Percentiles rank a stretch among this genome's conserved stretches.
Conservation (phyloP, 2,113 vertebrate species). For the Scomber scombrus region DNA sequence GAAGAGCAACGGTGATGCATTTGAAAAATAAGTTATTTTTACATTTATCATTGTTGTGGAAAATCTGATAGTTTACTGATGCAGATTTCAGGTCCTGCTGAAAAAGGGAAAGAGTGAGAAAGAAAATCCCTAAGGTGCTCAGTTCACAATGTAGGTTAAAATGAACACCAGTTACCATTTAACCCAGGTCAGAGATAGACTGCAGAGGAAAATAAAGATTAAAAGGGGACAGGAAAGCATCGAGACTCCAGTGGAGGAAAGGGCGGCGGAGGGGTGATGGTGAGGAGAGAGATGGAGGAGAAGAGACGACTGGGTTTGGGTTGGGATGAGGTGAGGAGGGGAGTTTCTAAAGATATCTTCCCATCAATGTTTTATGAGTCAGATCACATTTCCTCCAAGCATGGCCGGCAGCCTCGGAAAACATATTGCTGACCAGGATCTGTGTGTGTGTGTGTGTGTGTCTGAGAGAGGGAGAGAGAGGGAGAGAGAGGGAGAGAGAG, state of each 20-base stretch:
- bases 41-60: background rate
- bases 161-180: background rate
- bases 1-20: background rate
- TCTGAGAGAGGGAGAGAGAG: background rate
- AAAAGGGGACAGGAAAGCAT: background rate
- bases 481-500: background rate
- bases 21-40: background rate
- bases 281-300: constrained; percentile 28
- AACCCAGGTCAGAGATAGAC: background rate
- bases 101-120: background rate
- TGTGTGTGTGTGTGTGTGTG: constrained; percentile 32
- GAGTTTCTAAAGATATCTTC: constrained; percentile 78
- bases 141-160: background rate
- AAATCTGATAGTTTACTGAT: constrained; percentile 4
- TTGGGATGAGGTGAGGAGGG: constrained; percentile 58
- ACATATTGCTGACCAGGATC: constrained; percentile 71
- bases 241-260: background rate
- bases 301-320: constrained; percentile 14
- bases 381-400: constrained; percentile 72
- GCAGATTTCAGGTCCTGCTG: background rate
- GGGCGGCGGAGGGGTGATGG: constrained; percentile 5
- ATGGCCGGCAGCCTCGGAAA: constrained; percentile 56
- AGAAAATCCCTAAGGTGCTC: background rate
- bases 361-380: constrained; percentile 79
- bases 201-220: background rate